Conservation (phyloP, 1,140 invertebrate species). For the Magallana angulata region DNA sequence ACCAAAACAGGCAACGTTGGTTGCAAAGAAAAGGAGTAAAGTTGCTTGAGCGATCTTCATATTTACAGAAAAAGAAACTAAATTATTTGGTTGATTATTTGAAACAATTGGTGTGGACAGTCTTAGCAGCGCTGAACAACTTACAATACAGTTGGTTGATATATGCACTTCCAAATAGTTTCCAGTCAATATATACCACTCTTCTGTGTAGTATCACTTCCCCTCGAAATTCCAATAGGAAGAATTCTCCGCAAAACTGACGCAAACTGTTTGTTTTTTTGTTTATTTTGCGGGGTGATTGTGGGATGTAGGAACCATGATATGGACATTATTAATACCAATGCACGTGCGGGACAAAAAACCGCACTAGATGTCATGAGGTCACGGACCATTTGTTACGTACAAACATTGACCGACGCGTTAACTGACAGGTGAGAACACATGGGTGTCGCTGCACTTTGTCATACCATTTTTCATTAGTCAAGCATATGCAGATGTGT, state of each 20-base stretch:
- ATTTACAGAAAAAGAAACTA: background rate
- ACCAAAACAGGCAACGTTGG: slow-evolving; percentile 10
- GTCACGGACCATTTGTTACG: background rate
- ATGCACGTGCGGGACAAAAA: background rate
- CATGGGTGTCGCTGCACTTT: background rate
- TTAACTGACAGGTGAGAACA: background rate
- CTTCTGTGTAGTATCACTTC: background rate
- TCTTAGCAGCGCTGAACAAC: background rate
- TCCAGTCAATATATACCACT: background rate
- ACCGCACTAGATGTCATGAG: background rate
- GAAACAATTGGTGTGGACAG: background rate
- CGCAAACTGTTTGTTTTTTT: background rate
- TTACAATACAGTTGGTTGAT: background rate
- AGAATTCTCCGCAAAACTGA: background rate
- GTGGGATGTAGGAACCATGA: slow-evolving; percentile 4
- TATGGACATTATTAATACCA: background rate
- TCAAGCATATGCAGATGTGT: background rate
- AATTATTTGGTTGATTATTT: background rate
- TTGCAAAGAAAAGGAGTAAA: slow-evolving; percentile 1
- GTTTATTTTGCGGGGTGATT: background rate
- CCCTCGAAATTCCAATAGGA: background rate
- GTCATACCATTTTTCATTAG: slow-evolving; percentile 14
- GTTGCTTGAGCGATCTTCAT: background rate
- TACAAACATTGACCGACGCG: background rate
- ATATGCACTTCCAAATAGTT: background rate